Percentiles rank a stretch among this genome's conserved stretches.
Evolutionary conservation across 2,888 invertebrate species (phyloP).

Genomic region (Drosophila koepferae): DNA sequence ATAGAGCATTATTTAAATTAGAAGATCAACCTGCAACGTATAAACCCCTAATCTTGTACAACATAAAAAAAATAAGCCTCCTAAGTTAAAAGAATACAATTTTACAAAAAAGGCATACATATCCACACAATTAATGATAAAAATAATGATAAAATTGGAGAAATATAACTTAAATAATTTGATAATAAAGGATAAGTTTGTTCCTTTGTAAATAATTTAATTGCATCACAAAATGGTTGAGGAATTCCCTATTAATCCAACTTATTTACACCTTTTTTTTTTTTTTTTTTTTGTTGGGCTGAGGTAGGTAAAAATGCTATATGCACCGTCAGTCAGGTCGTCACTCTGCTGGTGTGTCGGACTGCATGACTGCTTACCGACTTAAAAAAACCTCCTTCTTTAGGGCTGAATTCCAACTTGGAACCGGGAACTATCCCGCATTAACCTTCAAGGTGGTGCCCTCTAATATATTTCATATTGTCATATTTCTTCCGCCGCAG

Average conservation of each 20-base stretch:
- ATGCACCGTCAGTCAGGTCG: too few species aligned
- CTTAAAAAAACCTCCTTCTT: too few species aligned
- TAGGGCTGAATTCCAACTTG: too few species aligned
- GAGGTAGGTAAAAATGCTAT: too few species aligned
- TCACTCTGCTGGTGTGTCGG: too few species aligned
- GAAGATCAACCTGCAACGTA: slow-evolving; percentile 89
- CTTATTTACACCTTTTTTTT: too few species aligned
- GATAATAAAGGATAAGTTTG: slow-evolving; percentile 87
- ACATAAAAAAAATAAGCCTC: slow-evolving; percentile 88
- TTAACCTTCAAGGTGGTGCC: too few species aligned
- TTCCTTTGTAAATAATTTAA: slow-evolving; percentile 90
- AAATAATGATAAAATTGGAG: slow-evolving; percentile 85
- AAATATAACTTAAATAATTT: slow-evolving; percentile 88
- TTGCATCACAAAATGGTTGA: slow-evolving; percentile 90
- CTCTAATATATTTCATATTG: too few species aligned
- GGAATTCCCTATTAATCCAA: slow-evolving; percentile 85
- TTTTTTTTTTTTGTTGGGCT: too few species aligned
- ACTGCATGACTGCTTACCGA: too few species aligned
- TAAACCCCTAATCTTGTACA: slow-evolving; percentile 89
- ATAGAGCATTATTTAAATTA: slow-evolving; percentile 90
- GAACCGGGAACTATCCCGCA: too few species aligned
- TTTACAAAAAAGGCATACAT: slow-evolving; percentile 87
- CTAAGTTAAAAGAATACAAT: slow-evolving; percentile 86
- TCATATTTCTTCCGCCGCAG: too few species aligned
- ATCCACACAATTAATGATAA: slow-evolving; percentile 87